Evolutionary conservation across 2,888 invertebrate genomes (phyloP).

Genomic region (Argyresthia albistria): DNA sequence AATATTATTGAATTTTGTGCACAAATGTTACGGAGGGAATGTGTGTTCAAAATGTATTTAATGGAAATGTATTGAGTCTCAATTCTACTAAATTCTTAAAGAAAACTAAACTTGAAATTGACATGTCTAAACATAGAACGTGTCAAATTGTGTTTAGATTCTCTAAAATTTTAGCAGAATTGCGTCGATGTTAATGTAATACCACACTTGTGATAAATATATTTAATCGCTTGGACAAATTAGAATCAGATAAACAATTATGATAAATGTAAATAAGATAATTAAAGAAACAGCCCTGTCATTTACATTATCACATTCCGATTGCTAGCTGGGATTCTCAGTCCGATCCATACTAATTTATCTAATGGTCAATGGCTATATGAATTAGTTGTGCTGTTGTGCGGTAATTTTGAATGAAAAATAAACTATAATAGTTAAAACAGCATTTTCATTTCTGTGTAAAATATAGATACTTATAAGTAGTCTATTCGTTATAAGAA

Average conservation of each 20-base stretch:
- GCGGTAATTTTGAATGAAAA: background rate
- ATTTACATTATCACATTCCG: slow-evolving; percentile 2
- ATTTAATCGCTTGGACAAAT: slow-evolving; percentile 19
- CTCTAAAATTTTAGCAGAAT: too few relatives aligned
- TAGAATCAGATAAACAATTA: slow-evolving; percentile 4
- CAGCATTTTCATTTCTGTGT: background rate
- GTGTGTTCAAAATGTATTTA: slow-evolving; percentile 8
- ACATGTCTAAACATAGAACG: too few relatives aligned
- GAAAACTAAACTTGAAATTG: background rate
- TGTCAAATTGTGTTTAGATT: too few relatives aligned
- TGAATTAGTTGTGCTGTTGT: background rate
- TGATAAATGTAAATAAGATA: slow-evolving; percentile 30
- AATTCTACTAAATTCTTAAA: background rate
- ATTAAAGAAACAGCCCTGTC: background rate
- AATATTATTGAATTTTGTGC: slow-evolving; percentile 9
- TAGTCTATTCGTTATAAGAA: too few relatives aligned
- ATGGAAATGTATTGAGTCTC: slow-evolving; percentile 7
- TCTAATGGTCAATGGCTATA: background rate
- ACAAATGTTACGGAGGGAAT: slow-evolving; percentile 7
- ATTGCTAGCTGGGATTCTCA: background rate
- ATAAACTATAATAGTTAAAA: background rate
- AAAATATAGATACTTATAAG: too few relatives aligned
- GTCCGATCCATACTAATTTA: background rate
- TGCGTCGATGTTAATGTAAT: background rate
- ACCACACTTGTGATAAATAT: slow-evolving; percentile 10